Evolutionary conservation across 2,888 invertebrate species (phyloP).

Genomic region (Baronia brevicornis): DNA sequence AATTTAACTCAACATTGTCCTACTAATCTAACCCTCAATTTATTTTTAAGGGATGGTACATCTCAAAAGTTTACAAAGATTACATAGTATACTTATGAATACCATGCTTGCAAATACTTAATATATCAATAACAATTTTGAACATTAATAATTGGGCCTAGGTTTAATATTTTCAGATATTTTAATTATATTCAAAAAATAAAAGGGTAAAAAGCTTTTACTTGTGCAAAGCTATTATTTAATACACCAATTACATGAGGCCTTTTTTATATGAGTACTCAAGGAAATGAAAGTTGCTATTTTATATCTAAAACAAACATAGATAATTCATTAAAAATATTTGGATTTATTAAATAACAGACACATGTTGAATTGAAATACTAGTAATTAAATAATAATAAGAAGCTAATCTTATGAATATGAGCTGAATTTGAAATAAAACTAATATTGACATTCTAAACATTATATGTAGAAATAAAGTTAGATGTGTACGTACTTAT

Average conservation of each 20-base stretch:
- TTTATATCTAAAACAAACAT: conserved; percentile 14
- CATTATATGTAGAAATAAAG: conserved; percentile 19
- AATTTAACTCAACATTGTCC: conserved; percentile 18
- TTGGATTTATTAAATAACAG: conserved; percentile 8
- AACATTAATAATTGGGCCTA: conserved; percentile 2
- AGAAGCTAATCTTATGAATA: conserved; percentile 71
- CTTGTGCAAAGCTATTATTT: conserved; percentile 11
- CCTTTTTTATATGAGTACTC: conserved; percentile 45
- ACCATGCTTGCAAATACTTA: conserved; percentile 12
- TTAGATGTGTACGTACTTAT: conserved; percentile 9
- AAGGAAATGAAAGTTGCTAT: conserved; percentile 15
- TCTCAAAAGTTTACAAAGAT: conserved; percentile 73
- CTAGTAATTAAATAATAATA: conserved; percentile 33
- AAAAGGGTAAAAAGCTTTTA: conserved; percentile 11
- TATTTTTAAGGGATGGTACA: conserved; percentile 57
- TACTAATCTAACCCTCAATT: conserved; percentile 46
- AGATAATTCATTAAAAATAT: conserved; percentile 10
- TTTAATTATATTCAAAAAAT: conserved; percentile 1
- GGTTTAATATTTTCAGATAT: not conserved
- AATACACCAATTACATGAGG: conserved; percentile 56
- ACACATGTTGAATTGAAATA: conserved; percentile 17
- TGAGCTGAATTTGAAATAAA: conserved; percentile 55
- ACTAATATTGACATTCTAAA: conserved; percentile 26
- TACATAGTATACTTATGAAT: conserved; percentile 11
- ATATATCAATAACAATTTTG: conserved; percentile 2